Conservation (phyloP, 2,888 invertebrate genomes). For the Melanchra persicariae region DNA sequence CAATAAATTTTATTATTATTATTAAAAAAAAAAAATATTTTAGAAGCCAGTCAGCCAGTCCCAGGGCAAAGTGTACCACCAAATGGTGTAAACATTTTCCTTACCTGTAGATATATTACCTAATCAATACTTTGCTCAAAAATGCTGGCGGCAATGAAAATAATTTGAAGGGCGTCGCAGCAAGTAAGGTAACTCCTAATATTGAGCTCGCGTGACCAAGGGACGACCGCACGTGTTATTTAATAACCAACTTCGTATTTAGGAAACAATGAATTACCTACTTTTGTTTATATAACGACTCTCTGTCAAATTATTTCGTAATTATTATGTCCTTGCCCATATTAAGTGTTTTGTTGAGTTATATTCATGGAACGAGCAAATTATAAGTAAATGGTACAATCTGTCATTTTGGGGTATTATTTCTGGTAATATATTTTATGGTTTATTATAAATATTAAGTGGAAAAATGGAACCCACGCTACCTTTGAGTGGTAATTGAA, state of each 20-base stretch:
- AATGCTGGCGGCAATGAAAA: slow-evolving; percentile 34
- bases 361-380: slow-evolving; percentile 41
- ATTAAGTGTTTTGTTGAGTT: slow-evolving; percentile 56
- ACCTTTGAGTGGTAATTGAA: slow-evolving; percentile 43
- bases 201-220: slow-evolving; percentile 70
- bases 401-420: slow-evolving; percentile 24
- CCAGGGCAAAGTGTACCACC: fast-evolving
- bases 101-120: too few species aligned
- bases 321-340: slow-evolving; percentile 58
- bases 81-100: not conserved
- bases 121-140: slow-evolving; percentile 29
- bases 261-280: slow-evolving; percentile 68
- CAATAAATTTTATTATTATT: too few species aligned
- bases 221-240: slow-evolving; percentile 60
- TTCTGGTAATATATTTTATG: slow-evolving; percentile 31
- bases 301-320: slow-evolving; percentile 59
- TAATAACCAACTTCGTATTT: slow-evolving; percentile 63
- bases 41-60: not conserved
- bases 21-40: too few species aligned
- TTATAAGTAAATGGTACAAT: slow-evolving; percentile 51
- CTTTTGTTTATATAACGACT: slow-evolving; percentile 64
- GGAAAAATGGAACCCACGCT: slow-evolving; percentile 10
- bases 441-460: slow-evolving; percentile 21
- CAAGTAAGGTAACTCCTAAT: slow-evolving; percentile 59
- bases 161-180: slow-evolving; percentile 49